Evolutionary conservation across 2,888 invertebrate species (phyloP).

Genomic region (Melanchra persicariae): DNA sequence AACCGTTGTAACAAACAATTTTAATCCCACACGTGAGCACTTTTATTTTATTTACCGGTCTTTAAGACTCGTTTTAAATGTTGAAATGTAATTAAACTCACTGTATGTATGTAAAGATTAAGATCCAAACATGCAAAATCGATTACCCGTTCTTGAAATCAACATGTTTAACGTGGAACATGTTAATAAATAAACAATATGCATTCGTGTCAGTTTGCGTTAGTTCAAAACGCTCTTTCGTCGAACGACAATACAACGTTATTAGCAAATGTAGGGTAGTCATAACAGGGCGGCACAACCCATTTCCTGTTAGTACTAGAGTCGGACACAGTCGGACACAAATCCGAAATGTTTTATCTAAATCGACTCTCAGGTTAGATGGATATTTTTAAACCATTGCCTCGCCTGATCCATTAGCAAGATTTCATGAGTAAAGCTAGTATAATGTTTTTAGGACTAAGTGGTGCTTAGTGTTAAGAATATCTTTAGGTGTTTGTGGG

Average conservation of each 20-base stretch:
- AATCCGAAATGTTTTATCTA: conserved; percentile 84
- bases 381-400: conserved; percentile 86
- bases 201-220: conserved; percentile 40
- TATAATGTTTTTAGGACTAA: conserved; percentile 74
- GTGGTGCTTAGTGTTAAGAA: conserved; percentile 47
- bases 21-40: conserved; percentile 10
- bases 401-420: conserved; percentile 86
- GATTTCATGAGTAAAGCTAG: conserved; percentile 80
- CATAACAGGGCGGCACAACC: conserved; percentile 77
- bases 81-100: conserved; percentile 52
- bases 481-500: conserved; percentile 23
- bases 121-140: conserved; percentile 50
- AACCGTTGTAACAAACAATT: conserved; percentile 8
- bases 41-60: conserved; percentile 38
- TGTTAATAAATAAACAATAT: conserved; percentile 58
- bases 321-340: conserved; percentile 77
- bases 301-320: conserved; percentile 78
- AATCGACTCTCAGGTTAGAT: conserved; percentile 84
- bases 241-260: conserved; percentile 48
- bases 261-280: conserved; percentile 58
- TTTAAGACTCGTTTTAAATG: conserved; percentile 43
- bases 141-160: conserved; percentile 55
- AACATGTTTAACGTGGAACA: conserved; percentile 54
- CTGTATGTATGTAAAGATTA: conserved; percentile 48
- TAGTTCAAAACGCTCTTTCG: conserved; percentile 50